Base-by-base conservation (phyloP, 2,113 vertebrate genomes). In the Neodontobutis hainanensis region DNA sequence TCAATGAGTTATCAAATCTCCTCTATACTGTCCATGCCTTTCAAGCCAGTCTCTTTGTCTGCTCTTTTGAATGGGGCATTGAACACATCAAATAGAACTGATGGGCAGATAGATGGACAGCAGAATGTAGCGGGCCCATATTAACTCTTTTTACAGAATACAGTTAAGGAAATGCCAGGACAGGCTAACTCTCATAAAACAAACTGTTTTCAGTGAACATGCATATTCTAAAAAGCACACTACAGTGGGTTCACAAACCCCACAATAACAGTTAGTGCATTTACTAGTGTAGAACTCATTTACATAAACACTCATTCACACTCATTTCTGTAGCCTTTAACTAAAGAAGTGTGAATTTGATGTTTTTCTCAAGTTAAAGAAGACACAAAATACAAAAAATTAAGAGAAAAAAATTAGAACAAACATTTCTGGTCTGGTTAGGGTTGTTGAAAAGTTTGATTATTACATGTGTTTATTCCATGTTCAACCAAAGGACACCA, bases 1-100 rank as follows among this genome's bases (percentile, higher is more conserved):
- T 91, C 88, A 90, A 90, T 82, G 87, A 90, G 83, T 87, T 89
- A 89, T 90, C 87, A 90, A 90, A 91, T 89, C 87, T 89, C 89
- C 71, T 86, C 85, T 88, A 89, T 90, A 91, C 88, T 91, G 89
- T 91, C 88, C 88, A 52, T 84, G 88, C 83, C 87, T 90, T 90
- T 89, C 87, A 90, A 75, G 53, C 63, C 11, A 86, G 78, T 83
- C 83, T 83, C 83, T 91, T 88, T 87, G 84, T 88, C 80, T 84
- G 46, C 65, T 75, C 75, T 63, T 82, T 83, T 85, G 79, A 82
- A 82, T 78, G 74, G 74, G 12, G 77, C 78, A 84, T 87, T 89
- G 86, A 89, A 75, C 81, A 77, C 87, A 88, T 89, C 82, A 84
- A 84, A 85, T 83, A 75, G 82, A 81, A 83, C 14, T 87, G 85